Evolutionary conservation across 1,140 invertebrate genomes (phyloP), one percentile per base, ranked within the genome.

Genomic region (Drosophila nasuta): DNA sequence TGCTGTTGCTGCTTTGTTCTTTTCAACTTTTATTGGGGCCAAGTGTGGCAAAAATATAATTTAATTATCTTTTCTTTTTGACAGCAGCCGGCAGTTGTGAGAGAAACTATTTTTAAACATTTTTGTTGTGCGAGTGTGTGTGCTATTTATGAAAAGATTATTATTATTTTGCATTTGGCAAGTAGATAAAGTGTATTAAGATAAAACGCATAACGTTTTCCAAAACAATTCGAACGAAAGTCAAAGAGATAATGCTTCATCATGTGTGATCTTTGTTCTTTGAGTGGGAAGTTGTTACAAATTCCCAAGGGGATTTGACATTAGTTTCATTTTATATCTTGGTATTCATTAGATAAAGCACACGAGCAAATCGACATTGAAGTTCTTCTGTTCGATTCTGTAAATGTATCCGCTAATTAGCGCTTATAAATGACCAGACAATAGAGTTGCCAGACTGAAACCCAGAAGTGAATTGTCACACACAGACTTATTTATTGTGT

Each of bases 361-460:
- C 1, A 41, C 13, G 35, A 10, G 17, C 30, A 13, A 54, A 65
- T 56, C 33, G 33, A 33, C 35, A 10, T 38, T 38, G 7, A 45
- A 20, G 63, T 46, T 10, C 11, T 11, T 11, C 20, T 56, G 30
- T 35, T 35, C 33, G 25, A 65, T 54, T 45, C 57, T 59, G 57
- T 45, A 57, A 48, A 58, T 58, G 11, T 68, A 41, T 38, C 7
- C 7, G 45, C 69, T 66, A 72, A 72, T 72, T 72, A 58, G 62
- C 30, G 54, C 45, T 49, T 57, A 64, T 41, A 57, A 65, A 49
- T 65, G 10, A 56, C 5, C 51, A 28, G 8, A 57, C 68, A 70
- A 48, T 48, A 43, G 41, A 66, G 25, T 57, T 72, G 54, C 35
- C 51, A 30, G 35, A 64, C 49, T 25, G 28, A 35, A 48, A 64